Conservation (phyloP, 53 echinoderm and acorn worm genomes). For the Zoroaster sp. region DNA sequence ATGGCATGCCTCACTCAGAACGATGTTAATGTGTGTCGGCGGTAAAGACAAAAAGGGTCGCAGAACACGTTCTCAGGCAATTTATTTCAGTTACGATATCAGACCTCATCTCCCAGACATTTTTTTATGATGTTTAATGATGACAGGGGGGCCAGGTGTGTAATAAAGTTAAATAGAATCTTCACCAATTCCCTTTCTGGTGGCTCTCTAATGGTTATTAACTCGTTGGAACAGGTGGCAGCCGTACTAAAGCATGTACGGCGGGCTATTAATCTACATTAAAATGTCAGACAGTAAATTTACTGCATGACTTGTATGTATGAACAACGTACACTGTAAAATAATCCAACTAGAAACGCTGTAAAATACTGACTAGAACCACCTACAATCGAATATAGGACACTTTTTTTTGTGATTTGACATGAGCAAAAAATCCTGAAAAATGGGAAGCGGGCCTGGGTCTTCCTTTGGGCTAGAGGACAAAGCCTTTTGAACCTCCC, state of each 20-base stretch:
- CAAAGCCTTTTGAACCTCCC: too few species aligned
- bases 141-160: not conserved
- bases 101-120: not conserved
- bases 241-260: not conserved
- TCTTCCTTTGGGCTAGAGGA: too few species aligned
- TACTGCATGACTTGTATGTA: not conserved
- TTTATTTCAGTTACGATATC: slow-evolving; percentile 39
- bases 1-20: not conserved
- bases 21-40: not conserved
- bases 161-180: not conserved
- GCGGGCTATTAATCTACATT: slow-evolving; percentile 28
- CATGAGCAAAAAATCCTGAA: too few species aligned
- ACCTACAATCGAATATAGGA: slow-evolving; percentile 9
- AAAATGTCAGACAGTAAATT: slow-evolving; percentile 22
- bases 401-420: too few species aligned
- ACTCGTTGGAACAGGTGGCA: slow-evolving; percentile 35
- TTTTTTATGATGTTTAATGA: slow-evolving; percentile 30
- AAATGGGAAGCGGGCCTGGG: too few species aligned
- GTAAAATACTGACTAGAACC: too few species aligned
- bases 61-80: slow-evolving; percentile 18
- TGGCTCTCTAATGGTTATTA: slow-evolving; percentile 36
- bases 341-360: too few species aligned
- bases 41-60: not conserved
- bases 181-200: slow-evolving; percentile 7
- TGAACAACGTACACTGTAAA: not conserved